Conservation (phyloP, 1,140 invertebrate genomes). For the Eupristina koningsbergeri region DNA sequence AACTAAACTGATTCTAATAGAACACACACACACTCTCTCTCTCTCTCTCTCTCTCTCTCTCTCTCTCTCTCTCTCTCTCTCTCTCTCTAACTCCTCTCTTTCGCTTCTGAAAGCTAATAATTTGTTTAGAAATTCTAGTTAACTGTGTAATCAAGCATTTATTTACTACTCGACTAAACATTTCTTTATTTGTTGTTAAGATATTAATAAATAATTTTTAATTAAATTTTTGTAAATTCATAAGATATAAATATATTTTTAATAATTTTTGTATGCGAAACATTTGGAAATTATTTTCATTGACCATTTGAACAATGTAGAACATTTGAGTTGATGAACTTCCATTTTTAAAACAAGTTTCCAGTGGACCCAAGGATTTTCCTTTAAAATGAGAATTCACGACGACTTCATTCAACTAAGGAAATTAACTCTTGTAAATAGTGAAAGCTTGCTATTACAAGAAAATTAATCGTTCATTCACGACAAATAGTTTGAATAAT, state of each 20-base stretch:
- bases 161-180: too few species aligned
- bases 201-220: background rate
- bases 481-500: background rate
- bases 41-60: too few species aligned
- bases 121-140: too few species aligned
- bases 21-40: too few species aligned
- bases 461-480: background rate
- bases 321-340: background rate
- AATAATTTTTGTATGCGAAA: background rate
- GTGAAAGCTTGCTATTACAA: background rate
- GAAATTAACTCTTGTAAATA: background rate
- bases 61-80: too few species aligned
- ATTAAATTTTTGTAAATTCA: background rate
- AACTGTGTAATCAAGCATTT: too few species aligned
- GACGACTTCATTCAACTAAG: background rate
- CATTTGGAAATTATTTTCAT: too few species aligned
- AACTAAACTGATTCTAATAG: too few species aligned
- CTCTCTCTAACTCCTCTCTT: too few species aligned
- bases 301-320: background rate
- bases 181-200: too few species aligned
- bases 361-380: background rate
- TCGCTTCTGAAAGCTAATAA: too few species aligned
- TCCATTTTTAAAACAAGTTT: background rate
- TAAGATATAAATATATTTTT: background rate
- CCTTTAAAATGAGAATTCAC: background rate